phyloP scores from a whole-genome alignment of 1,140 invertebrate genomes.

The Gonatopus flavifemur region DNA sequence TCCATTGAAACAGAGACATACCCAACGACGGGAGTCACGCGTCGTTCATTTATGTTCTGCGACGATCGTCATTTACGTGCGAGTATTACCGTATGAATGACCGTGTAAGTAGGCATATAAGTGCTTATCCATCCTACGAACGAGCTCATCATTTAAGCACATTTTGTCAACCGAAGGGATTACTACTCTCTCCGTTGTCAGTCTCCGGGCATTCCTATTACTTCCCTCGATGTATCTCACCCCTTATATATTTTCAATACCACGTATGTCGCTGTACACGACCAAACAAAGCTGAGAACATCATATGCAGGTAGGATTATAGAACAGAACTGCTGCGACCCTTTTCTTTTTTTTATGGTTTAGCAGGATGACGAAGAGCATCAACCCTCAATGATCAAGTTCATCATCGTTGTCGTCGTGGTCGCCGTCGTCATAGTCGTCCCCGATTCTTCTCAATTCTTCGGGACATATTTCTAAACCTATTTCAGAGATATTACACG shows the following conservation, averaged over 20 bases:
- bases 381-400: no score
- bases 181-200: neutral
- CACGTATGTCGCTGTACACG: constrained; percentile 29
- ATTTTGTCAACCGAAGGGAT: constrained; percentile 20
- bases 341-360: constrained; percentile 51
- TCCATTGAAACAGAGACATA: no score
- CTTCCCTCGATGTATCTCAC: neutral
- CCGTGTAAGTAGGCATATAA: no score
- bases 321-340: constrained; percentile 41
- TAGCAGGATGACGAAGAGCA: constrained; percentile 39
- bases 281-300: constrained; percentile 44
- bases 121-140: neutral
- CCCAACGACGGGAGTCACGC: no score
- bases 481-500: no score
- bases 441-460: no score
- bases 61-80: no score
- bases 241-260: neutral
- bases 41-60: no score
- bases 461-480: no score
- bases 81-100: no score
- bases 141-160: constrained; percentile 28
- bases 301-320: constrained; percentile 60
- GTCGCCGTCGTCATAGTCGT: no score
- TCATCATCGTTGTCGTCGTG: no score
- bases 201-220: neutral